phyloP scores from a whole-genome alignment of 1,140 invertebrate genomes.

The Akabosia matsudoensis region DNA sequence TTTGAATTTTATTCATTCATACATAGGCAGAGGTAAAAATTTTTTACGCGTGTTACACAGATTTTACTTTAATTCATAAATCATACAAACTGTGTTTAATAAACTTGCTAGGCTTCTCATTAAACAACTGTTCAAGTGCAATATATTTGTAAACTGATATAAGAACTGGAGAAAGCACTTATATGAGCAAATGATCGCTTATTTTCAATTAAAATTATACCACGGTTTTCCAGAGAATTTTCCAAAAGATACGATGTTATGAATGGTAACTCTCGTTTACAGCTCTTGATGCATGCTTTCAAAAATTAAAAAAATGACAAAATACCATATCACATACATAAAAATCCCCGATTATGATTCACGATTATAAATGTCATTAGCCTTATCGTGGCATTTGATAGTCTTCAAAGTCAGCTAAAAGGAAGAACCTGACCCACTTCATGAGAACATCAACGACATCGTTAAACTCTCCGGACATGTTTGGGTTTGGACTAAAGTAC shows the following conservation, averaged over 20 bases:
- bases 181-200: too few species aligned
- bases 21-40: too few species aligned
- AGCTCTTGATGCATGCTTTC: constrained; percentile 84
- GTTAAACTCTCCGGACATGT: constrained; percentile 84
- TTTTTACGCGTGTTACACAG: too few species aligned
- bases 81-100: too few species aligned
- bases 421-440: constrained; percentile 87
- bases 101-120: too few species aligned
- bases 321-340: neutral
- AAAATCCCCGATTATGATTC: neutral
- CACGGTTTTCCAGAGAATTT: constrained; percentile 99
- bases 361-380: constrained; percentile 70
- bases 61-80: too few species aligned
- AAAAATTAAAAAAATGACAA: constrained; percentile 33
- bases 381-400: constrained; percentile 90
- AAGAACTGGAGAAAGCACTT: too few species aligned
- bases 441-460: constrained; percentile 86
- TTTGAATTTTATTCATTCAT: too few species aligned
- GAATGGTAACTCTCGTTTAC: constrained; percentile 92
- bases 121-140: too few species aligned
- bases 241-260: constrained; percentile 94
- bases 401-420: constrained; percentile 91
- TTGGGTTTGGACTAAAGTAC: constrained; percentile 93
- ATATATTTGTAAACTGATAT: too few species aligned
- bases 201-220: too few species aligned